Evolutionary conservation across 2,888 invertebrate species (phyloP).

Genomic region (Ophioninae sp.): DNA sequence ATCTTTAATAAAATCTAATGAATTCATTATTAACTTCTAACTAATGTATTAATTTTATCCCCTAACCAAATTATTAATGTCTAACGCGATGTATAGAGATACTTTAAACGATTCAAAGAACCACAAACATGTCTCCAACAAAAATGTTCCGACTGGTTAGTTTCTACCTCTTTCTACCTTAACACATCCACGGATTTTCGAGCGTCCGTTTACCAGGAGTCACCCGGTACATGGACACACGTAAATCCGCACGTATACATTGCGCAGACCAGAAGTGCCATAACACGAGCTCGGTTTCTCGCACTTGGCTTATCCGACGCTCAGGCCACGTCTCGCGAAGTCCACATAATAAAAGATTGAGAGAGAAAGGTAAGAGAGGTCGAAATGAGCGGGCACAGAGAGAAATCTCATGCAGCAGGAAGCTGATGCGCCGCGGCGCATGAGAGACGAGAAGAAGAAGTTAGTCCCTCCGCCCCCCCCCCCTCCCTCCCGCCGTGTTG

Average conservation of each 20-base stretch:
- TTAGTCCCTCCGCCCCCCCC: too few species aligned
- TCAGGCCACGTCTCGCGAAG: background rate
- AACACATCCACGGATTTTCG: too few species aligned
- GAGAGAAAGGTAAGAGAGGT: conserved; percentile 1
- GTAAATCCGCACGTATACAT: background rate
- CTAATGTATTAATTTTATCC: too few species aligned
- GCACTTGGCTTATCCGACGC: background rate
- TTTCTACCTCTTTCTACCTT: too few species aligned
- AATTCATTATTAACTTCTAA: too few species aligned
- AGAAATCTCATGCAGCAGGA: conserved; percentile 20
- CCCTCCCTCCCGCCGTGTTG: background rate
- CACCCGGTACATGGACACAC: background rate
- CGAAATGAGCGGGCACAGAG: conserved; percentile 19
- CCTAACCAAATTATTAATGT: too few species aligned
- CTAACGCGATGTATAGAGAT: too few species aligned
- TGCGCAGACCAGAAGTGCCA: background rate
- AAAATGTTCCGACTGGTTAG: too few species aligned
- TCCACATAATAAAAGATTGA: background rate
- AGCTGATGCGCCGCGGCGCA: conserved; percentile 3
- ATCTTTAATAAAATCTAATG: too few species aligned
- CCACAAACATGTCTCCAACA: too few species aligned
- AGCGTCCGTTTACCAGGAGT: background rate
- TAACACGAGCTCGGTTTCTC: conserved; percentile 2
- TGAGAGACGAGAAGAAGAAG: conserved; percentile 13
- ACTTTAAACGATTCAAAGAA: too few species aligned